phyloP scores from a whole-genome alignment of 2,888 invertebrate genomes.

The Callyntrura sp. region DNA sequence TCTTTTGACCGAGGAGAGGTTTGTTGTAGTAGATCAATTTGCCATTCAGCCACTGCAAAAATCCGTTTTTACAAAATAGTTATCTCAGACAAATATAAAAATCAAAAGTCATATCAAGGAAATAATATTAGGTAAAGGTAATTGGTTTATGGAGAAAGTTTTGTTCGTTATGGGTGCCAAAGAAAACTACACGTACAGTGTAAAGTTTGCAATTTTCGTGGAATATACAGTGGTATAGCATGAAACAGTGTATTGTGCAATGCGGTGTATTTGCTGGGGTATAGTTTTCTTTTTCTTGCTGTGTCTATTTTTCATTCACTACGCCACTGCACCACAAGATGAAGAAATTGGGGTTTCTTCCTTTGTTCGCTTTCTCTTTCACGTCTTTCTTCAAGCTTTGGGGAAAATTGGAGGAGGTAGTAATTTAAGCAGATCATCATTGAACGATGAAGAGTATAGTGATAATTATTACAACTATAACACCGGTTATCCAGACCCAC shows the following conservation, averaged over 20 bases:
- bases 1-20: not conserved
- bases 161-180: not conserved
- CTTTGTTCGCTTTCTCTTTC: slow-evolving; percentile 61
- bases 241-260: not conserved
- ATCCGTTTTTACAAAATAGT: too few relatives aligned
- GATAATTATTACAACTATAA: not conserved
- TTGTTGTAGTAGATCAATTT: too few relatives aligned
- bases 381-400: slow-evolving; percentile 63
- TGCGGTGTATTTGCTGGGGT: slow-evolving; percentile 70
- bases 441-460: slow-evolving; percentile 46
- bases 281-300: slow-evolving; percentile 56
- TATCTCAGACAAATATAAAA: too few relatives aligned
- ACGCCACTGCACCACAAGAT: slow-evolving; percentile 63
- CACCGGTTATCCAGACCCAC: slow-evolving; percentile 2
- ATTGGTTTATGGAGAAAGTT: not conserved
- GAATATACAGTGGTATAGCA: not conserved
- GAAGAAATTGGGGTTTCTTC: slow-evolving; percentile 62
- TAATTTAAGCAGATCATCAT: slow-evolving; percentile 3
- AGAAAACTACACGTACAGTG: not conserved
- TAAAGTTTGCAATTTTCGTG: not conserved
- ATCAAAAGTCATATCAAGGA: too few relatives aligned
- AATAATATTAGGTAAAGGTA: not conserved
- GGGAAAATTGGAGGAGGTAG: slow-evolving; percentile 51
- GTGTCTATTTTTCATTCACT: slow-evolving; percentile 68
- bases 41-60: too few relatives aligned